These are phyloP conservation scores for Helogale parvula DNA, from an alignment of 2,113 vertebrate genomes.

Conservation along the genomic window DNA sequence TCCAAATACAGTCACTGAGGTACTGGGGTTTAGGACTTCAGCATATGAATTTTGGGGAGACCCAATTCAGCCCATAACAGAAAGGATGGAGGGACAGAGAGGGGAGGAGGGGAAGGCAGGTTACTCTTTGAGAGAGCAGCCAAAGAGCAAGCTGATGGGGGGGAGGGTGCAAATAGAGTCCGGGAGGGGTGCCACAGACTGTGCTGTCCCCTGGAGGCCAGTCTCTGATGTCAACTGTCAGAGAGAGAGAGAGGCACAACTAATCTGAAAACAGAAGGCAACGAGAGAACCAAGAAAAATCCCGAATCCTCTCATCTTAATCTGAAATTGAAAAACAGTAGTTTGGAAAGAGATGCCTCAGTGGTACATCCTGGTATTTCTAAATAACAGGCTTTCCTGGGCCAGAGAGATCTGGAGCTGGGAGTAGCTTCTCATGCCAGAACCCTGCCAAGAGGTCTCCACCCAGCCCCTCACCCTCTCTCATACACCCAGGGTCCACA, in stretches of 20 bases:
- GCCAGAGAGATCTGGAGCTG: background rate
- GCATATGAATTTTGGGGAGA: background rate
- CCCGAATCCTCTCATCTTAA: background rate
- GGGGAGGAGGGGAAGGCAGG: too few species aligned
- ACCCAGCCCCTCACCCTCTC: background rate
- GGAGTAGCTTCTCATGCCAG: background rate
- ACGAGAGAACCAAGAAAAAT: background rate
- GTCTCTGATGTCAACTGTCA: background rate
- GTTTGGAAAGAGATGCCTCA: background rate
- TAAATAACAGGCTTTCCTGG: background rate
- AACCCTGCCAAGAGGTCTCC: too few species aligned
- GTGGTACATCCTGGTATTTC: background rate
- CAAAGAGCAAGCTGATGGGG: background rate
- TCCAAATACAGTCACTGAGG: background rate
- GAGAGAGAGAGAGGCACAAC: background rate
- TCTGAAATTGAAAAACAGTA: background rate
- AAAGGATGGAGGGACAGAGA: background rate
- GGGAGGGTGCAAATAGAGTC: too few species aligned
- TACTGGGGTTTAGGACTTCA: background rate
- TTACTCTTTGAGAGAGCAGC: background rate
- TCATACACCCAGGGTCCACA: rapidly evolving
- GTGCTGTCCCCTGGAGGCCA: background rate
- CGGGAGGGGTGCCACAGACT: too few species aligned
- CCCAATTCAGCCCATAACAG: background rate
- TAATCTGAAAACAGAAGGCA: background rate